Evolutionary conservation across 2,113 vertebrate species (phyloP).

Genomic region (Myiozetetes cayanensis): DNA sequence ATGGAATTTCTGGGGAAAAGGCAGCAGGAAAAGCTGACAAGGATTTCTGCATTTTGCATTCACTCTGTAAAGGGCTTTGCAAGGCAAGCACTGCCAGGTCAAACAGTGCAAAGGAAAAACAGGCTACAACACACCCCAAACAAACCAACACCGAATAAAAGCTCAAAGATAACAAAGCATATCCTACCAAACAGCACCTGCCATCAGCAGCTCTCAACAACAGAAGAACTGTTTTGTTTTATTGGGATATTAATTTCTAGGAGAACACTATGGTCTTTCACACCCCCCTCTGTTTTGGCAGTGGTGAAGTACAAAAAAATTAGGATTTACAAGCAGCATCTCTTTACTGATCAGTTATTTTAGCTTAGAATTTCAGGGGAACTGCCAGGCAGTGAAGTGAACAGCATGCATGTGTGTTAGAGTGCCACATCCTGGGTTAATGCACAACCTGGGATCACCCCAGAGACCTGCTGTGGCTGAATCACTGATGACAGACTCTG

Average conservation of each 20-base stretch:
- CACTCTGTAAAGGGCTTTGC: background rate
- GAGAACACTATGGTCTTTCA: background rate
- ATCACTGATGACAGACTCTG: background rate
- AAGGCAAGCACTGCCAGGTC: background rate
- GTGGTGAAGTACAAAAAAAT: background rate
- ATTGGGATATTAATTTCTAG: background rate
- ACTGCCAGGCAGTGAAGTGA: background rate
- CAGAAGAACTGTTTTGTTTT: background rate
- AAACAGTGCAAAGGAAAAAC: background rate
- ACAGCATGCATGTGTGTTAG: background rate
- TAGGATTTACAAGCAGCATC: background rate
- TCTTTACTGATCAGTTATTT: background rate
- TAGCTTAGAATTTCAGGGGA: background rate
- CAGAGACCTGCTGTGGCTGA: slow-evolving; percentile 6
- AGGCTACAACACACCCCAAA: background rate
- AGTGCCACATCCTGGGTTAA: background rate
- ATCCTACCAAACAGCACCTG: background rate
- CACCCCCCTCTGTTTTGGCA: background rate
- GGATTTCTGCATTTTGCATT: background rate
- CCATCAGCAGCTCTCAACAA: background rate
- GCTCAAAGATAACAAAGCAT: background rate
- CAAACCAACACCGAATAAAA: background rate
- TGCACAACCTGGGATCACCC: background rate
- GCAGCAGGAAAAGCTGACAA: background rate
- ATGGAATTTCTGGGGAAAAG: slow-evolving; percentile 86